Evolutionary conservation across 2,113 vertebrate genomes (phyloP).

Genomic region (Catagonus wagneri): DNA sequence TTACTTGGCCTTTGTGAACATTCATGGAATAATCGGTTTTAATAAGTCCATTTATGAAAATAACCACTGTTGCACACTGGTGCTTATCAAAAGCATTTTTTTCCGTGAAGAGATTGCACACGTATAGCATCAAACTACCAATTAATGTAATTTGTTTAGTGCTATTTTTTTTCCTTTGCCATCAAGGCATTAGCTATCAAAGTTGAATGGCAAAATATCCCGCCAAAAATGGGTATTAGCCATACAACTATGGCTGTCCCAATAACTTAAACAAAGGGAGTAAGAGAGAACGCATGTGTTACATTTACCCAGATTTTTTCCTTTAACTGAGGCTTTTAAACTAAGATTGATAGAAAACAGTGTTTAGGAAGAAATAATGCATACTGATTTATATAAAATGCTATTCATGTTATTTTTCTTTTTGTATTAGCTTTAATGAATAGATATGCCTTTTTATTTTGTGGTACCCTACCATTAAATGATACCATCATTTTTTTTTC

Average conservation of each 20-base stretch:
- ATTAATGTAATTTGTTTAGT: conserved; percentile 89
- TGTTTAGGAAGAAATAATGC: conserved; percentile 87
- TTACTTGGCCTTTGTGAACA: conserved; percentile 85
- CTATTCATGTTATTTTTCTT: conserved; percentile 87
- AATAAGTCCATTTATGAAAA: conserved; percentile 85
- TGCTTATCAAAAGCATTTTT: conserved; percentile 83
- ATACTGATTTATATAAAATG: conserved; percentile 88
- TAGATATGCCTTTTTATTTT: conserved; percentile 89
- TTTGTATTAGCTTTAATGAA: conserved; percentile 89
- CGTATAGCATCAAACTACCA: conserved; percentile 81
- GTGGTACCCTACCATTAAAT: conserved; percentile 90
- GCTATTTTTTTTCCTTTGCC: conserved; percentile 81
- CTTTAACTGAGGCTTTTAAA: conserved; percentile 85
- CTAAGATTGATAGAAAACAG: conserved; percentile 87
- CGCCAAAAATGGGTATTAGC: conserved; percentile 65
- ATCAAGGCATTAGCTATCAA: conserved; percentile 79
- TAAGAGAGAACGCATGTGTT: conserved; percentile 72
- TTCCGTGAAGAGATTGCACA: conserved; percentile 75
- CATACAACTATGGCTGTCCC: conserved; percentile 37
- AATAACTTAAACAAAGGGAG: conserved; percentile 82
- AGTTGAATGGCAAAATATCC: conserved; percentile 79
- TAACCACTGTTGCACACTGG: conserved; percentile 80
- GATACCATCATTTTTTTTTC: conserved; percentile 87
- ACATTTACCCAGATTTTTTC: conserved; percentile 80
- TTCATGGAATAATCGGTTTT: conserved; percentile 84